A percentile compares a stretch with the other conserved stretches of the same genome.
Conservation (phyloP, 2,888 invertebrate genomes). For the Lymantria monacha region DNA sequence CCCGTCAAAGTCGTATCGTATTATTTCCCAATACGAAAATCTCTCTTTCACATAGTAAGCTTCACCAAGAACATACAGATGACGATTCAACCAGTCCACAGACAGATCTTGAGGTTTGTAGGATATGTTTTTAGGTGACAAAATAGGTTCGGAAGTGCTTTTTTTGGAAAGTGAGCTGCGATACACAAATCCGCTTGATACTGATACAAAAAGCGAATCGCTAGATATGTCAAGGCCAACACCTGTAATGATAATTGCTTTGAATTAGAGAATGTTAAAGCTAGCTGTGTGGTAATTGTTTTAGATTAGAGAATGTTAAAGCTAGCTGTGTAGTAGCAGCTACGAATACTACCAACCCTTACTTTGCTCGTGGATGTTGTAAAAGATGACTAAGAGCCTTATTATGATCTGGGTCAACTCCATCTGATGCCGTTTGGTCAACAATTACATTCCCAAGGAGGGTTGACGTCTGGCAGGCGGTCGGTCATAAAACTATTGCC, state of each 20-base stretch:
- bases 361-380: too few relatives aligned
- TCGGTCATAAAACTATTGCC: too few relatives aligned
- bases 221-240: slow-evolving; percentile 89
- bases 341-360: too few relatives aligned
- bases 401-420: too few relatives aligned
- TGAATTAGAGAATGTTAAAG: slow-evolving; percentile 2
- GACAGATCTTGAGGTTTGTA: slow-evolving; percentile 88
- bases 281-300: slow-evolving; percentile 2
- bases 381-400: too few relatives aligned
- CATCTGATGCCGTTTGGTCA: too few relatives aligned
- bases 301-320: slow-evolving; percentile 2
- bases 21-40: slow-evolving; percentile 86
- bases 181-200: slow-evolving; percentile 86
- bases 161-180: slow-evolving; percentile 75
- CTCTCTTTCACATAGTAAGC: slow-evolving; percentile 75
- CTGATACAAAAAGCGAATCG: slow-evolving; percentile 89
- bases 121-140: slow-evolving; percentile 81
- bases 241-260: slow-evolving; percentile 73
- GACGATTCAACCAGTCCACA: slow-evolving; percentile 94
- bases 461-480: too few relatives aligned
- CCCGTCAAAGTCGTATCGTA: slow-evolving; percentile 89
- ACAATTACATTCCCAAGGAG: too few relatives aligned
- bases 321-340: background rate
- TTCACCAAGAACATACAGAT: slow-evolving; percentile 91
- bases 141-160: slow-evolving; percentile 69